Base-by-base conservation (phyloP, 2,888 invertebrate genomes). In the Lathronympha strigana region DNA sequence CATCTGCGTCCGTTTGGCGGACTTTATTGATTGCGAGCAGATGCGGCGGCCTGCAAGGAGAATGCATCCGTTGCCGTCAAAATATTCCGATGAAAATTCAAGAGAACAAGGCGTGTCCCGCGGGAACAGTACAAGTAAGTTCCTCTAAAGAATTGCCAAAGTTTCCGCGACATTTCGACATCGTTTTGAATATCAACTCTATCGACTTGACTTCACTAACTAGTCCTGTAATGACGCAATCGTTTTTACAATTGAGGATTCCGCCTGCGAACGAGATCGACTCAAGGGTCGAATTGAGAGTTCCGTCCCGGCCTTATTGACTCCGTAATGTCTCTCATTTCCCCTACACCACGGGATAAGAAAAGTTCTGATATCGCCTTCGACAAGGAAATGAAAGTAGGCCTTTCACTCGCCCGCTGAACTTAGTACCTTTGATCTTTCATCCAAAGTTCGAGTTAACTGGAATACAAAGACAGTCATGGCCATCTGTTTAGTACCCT, bases 251-350 rank as follows among this genome's bases (percentile, higher is more conserved):
- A 75, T 76, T 70, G 79, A 72, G 73, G 72, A 85, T 83, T 83
- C 82, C 76, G 73, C 73, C 76, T 82, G 82, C 80, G 79, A 83
- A 86, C 81, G 81, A 81, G 85, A 82, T 76, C 76, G 79, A 75
- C 79, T 83, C 82, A 78, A 77, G 82, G 79, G 78, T 81, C 86
- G 83, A 84, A 87, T 87, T 86, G 87, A 86, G 84, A 86, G 84
- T 83, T 81, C 83, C 79, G 78, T 82, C 82, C 81, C 77, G 78
- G 82, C 80, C 84, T 88, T 87, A 89, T 90, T 88, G 88, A 89
- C 87, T 88, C 84, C 70, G 86, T 90, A 90, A 90, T 89, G 87
- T 88, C 86, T 81, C 86, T 87, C 87, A 88, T 90, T 90, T 90
- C 89, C 87, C 84, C 84, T 88, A 87, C 80, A 75, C 72, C 81